These are phyloP conservation scores for Noturus placidus DNA, from an alignment of 2,113 vertebrate genomes.

Conservation along the genomic window DNA sequence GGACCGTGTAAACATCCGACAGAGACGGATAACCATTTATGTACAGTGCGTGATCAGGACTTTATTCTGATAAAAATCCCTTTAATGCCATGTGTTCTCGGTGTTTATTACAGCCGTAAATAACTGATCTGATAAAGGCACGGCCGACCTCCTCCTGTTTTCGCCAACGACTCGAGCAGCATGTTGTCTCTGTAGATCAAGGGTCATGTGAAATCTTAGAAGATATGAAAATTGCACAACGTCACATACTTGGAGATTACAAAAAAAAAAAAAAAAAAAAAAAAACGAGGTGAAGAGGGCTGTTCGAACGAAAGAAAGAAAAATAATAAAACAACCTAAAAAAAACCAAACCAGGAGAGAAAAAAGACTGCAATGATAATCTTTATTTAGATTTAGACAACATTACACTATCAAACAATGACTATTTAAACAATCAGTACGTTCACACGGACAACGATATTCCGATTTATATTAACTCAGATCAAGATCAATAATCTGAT, in stretches of 20 bases:
- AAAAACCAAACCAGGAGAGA: not conserved
- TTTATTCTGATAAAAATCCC: not conserved
- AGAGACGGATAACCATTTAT: not conserved
- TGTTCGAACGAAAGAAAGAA: not conserved
- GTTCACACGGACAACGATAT: too few relatives aligned
- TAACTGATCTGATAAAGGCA: not conserved
- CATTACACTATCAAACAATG: not conserved
- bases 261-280: conserved; percentile 23
- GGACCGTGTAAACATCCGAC: not conserved
- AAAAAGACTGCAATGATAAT: not conserved
- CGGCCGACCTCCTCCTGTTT: not conserved
- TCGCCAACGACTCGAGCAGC: not conserved
- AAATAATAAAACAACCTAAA: not conserved
- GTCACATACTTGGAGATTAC: not conserved
- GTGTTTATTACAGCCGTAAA: conserved; percentile 6
- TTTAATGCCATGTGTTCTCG: not conserved
- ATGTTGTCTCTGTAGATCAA: conserved; percentile 23
- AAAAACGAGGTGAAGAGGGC: not conserved
- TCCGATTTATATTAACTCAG: too few relatives aligned
- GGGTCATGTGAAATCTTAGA: conserved; percentile 14
- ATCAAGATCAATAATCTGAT: too few relatives aligned
- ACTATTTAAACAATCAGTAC: too few relatives aligned
- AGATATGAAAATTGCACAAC: conserved; percentile 10
- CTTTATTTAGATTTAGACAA: not conserved
- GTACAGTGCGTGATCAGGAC: not conserved